A percentile compares a stretch with the other conserved stretches of the same genome.
Evolutionary conservation across 2,888 invertebrate genomes (phyloP).

Genomic region (Allacma fusca): DNA sequence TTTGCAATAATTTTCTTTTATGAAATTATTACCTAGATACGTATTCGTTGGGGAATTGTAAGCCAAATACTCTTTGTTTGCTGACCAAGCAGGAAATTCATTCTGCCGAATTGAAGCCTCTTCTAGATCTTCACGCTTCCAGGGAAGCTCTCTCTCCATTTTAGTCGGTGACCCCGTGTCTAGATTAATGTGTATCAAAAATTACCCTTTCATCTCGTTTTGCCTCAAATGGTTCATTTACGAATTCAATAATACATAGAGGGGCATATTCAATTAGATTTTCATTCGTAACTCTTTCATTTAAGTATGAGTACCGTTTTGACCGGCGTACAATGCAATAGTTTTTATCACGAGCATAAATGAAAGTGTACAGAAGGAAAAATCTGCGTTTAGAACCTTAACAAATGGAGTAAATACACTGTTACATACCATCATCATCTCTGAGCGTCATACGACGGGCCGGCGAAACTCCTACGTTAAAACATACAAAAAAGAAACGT

Average conservation of each 20-base stretch:
- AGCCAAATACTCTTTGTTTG: conserved; percentile 90
- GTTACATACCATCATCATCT: conserved; percentile 58
- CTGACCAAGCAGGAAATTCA: conserved; percentile 94
- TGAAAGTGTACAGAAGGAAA: no score
- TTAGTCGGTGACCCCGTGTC: conserved; percentile 77
- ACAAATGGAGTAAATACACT: neutral
- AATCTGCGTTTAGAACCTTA: no score
- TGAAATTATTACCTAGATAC: conserved; percentile 76
- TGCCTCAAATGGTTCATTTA: no score
- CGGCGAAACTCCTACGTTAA: conserved; percentile 57
- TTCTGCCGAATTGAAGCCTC: conserved; percentile 77
- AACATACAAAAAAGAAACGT: conserved; percentile 17
- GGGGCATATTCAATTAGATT: no score
- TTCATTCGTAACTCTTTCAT: no score
- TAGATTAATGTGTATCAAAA: no score
- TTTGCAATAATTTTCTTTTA: neutral
- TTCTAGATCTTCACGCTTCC: conserved; percentile 81
- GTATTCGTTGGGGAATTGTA: conserved; percentile 92
- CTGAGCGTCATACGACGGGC: conserved; percentile 56
- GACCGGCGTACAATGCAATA: no score
- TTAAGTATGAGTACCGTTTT: no score
- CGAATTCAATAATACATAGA: neutral
- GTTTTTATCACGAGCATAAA: no score
- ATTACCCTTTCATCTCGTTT: no score
- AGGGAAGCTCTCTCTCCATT: conserved; percentile 88